phyloP scores from a whole-genome alignment of 2,888 invertebrate species.

The Yponomeuta malinellus region DNA sequence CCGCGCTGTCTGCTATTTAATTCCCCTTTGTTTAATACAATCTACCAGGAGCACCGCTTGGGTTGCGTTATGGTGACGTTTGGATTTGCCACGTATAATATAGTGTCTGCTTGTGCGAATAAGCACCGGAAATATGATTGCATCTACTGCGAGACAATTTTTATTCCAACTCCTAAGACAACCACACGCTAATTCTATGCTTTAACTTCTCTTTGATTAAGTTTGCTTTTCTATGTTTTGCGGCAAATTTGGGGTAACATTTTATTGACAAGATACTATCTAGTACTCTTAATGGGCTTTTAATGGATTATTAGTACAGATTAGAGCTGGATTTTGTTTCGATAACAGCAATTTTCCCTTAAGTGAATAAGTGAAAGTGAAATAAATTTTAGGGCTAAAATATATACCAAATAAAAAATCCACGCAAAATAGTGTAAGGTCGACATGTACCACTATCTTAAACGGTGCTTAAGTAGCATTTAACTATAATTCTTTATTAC shows the following conservation, averaged over 20 bases:
- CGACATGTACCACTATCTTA: too few species aligned
- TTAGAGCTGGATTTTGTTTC: too few species aligned
- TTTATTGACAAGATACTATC: background rate
- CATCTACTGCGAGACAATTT: conserved; percentile 25
- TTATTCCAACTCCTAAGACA: background rate
- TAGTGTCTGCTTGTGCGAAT: conserved; percentile 39
- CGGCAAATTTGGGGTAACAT: background rate
- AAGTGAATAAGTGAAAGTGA: too few species aligned
- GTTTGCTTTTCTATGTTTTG: background rate
- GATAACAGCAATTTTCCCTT: too few species aligned
- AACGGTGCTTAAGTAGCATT: too few species aligned
- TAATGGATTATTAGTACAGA: background rate
- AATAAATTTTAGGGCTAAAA: too few species aligned
- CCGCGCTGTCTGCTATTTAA: conserved; percentile 53
- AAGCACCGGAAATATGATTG: conserved; percentile 55
- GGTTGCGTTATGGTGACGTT: conserved; percentile 57
- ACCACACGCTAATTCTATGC: background rate
- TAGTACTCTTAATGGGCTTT: background rate
- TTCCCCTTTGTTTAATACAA: conserved; percentile 58
- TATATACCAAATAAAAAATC: too few species aligned
- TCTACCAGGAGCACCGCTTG: conserved; percentile 50
- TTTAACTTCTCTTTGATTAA: background rate
- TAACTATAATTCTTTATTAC: too few species aligned
- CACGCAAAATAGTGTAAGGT: too few species aligned
- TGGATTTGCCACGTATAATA: conserved; percentile 40